Base-by-base conservation (phyloP, 2,888 invertebrate species). In the Chymomyza procnemis region DNA sequence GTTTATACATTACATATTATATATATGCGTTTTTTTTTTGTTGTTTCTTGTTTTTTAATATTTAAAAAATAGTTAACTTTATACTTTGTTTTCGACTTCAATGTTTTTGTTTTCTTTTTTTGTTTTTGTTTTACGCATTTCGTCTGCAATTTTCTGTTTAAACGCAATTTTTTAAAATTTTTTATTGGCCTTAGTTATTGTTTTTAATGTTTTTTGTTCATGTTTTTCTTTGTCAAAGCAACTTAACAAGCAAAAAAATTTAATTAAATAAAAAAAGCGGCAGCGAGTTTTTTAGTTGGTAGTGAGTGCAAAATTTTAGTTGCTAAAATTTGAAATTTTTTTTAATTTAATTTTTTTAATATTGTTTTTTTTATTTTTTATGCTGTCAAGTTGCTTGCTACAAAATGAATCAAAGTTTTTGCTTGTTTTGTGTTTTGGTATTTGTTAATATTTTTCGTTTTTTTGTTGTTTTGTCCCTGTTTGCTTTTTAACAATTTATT, bases 11-110 rank as follows among this genome's bases (percentile, higher is more conserved):
- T 67, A 64, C 75, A 71, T 80, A 72, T 81, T 72, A 71, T 80
- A 72, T 81, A 72, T 67, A 65, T 69, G 66, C 67, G 79, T 74
- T 76, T 81, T 85, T 82, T 66, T 60, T 60, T 26, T 21, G 4
- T 48, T 55, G 52, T 61, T 21, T 48, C 64, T 34, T 61, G 46
- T 41, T 54, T 65, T 71, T 62, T 56, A 61, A 70, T 82, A 71
- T 88, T 85, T 89, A 89, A 88, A 81, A 89, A 89, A 89, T 89
- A 89, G 88, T 89, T 89, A 89, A 89, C 88, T 89, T 89, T 89
- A 88, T 89, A 88, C 90, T 89, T 82, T 87, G 78, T 86, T 79
- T 87, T 80, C 78, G 67, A 85, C 75, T n/a, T 26, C 54, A 61
- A 61, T 48, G 2, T 48, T 26, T 30, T 57, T 57, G 1, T 22